Base-by-base conservation (phyloP, 2,113 vertebrate species). In the Cheirogaleus medius region DNA sequence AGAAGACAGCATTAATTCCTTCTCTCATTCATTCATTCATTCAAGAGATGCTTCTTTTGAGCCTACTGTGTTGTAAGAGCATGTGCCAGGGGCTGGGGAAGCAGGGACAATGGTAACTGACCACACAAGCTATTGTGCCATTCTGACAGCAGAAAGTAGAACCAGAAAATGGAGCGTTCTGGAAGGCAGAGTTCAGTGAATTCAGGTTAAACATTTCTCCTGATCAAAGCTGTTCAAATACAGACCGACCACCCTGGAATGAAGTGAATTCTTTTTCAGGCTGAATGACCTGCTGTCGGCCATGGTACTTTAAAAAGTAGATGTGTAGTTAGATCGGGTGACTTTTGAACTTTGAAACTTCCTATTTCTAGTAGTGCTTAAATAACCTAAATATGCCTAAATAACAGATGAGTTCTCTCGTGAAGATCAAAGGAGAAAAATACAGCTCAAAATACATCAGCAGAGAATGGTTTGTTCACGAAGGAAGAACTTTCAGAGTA, bases 111-210 rank as follows among this genome's bases (percentile, higher is more conserved):
- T 2, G 6, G 20, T 23, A 56, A 56, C 9, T 52, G 52, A 54
- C n/a, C 5, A 11, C 0, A 0, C 25, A 73, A 63, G 54, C n/a
- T 47, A 1, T 2, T 29, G n/a, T 37, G 66, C 68, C 0, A 1
- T 63, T 12, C 32, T 39, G n/a, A 17, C 17, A 14, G 27, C 54
- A 78, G 21, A 17, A 39, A 71, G 0, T 15, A 23, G 13, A 68
- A 44, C 6, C 69, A 66, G 84, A 87, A 20, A 6, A 54, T 34
- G 18, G 58, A 78, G 49, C 39, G 71, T 18, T 63, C 32, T 84
- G 32, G 56, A 76, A 82, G 69, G 56, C 44, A 88, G 71, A n/a
- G 90, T 78, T 68, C 27, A 25, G 17, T 25, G n/a, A 89, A 71
- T 17, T 73, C 39, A 60, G 12, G 32, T 34, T 27, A 66, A 87